phyloP scores from a whole-genome alignment of 2,888 invertebrate species.

The Entomobrya multifasciata region DNA sequence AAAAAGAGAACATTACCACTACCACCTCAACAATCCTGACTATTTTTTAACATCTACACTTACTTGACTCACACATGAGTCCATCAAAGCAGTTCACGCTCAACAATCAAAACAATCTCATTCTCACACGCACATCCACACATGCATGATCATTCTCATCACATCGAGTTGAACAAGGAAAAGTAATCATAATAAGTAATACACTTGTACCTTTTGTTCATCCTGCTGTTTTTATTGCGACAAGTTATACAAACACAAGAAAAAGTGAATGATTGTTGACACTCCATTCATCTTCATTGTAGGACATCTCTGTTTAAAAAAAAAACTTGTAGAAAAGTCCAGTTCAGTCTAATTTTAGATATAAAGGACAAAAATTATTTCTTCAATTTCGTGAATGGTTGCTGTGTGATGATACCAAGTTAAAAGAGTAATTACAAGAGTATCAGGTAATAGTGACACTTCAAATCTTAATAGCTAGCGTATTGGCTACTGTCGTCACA shows the following conservation, averaged over 20 bases:
- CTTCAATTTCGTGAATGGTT: no score
- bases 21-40: constrained; percentile 44
- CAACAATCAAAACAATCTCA: constrained; percentile 73
- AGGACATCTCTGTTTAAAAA: constrained; percentile 20
- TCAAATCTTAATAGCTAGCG: no score
- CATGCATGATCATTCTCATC: constrained; percentile 25
- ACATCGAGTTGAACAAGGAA: background rate
- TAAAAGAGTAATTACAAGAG: no score
- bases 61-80: constrained; percentile 60
- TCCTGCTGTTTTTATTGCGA: background rate
- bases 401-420: no score
- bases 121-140: constrained; percentile 64
- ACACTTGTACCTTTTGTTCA: background rate
- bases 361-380: no score
- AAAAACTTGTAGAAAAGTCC: no score
- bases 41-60: constrained; percentile 47
- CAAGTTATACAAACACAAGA: background rate
- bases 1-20: constrained; percentile 5
- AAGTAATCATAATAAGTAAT: constrained; percentile 18
- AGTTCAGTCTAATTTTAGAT: no score
- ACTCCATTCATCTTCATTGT: constrained; percentile 48
- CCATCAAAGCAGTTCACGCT: constrained; percentile 59
- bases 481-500: no score
- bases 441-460: no score
- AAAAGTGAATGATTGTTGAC: constrained; percentile 51